Percentiles rank a stretch among this genome's conserved stretches.
phyloP scores from a whole-genome alignment of 2,113 vertebrate genomes.

The Scomber japonicus region DNA sequence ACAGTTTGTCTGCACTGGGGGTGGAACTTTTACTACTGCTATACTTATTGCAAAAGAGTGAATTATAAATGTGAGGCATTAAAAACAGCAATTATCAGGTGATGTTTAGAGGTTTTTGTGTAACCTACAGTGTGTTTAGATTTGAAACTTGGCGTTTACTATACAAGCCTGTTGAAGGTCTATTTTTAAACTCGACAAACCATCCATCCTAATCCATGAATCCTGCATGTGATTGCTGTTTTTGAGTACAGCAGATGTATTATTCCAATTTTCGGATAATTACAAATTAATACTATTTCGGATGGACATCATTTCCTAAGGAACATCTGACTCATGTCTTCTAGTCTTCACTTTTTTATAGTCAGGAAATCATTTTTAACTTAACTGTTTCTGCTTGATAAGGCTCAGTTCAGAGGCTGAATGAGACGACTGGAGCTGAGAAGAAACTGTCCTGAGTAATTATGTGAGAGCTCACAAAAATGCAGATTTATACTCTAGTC shows the following conservation, averaged over 20 bases:
- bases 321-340: neutral
- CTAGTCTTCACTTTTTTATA: neutral
- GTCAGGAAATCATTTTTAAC: constrained; percentile 7
- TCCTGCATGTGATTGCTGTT: neutral
- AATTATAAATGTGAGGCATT: neutral
- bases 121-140: neutral
- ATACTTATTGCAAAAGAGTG: neutral
- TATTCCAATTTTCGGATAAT: neutral
- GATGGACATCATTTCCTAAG: neutral
- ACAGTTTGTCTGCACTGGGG: neutral
- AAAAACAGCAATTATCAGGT: neutral
- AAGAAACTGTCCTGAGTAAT: neutral
- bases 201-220: neutral
- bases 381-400: neutral
- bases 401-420: no score
- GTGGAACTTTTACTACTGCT: neutral
- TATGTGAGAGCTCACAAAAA: neutral
- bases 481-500: neutral
- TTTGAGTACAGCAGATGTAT: neutral
- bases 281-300: neutral
- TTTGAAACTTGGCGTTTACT: neutral
- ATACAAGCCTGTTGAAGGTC: neutral
- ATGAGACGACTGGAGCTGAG: neutral
- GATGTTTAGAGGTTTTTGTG: neutral
- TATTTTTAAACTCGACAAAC: constrained; percentile 4